Evolutionary conservation across 2,113 vertebrate species (phyloP).

Genomic region (Pygoscelis antarcticus): DNA sequence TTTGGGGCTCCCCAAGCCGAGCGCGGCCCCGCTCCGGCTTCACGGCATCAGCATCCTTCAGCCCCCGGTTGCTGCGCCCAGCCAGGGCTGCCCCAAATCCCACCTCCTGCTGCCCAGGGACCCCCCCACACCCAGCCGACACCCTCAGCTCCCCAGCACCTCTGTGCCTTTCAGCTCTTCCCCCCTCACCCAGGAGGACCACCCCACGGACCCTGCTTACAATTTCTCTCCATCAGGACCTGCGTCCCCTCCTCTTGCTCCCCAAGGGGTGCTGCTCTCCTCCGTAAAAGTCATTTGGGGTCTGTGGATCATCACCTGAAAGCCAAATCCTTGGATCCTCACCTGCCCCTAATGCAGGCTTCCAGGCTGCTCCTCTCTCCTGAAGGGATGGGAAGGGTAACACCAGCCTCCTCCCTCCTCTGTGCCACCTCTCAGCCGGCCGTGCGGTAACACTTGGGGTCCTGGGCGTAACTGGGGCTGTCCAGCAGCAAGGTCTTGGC

Average conservation of each 20-base stretch:
- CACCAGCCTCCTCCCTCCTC: not conserved
- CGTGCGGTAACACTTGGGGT: not conserved
- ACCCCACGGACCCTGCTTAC: accelerated
- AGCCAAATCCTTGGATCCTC: accelerated
- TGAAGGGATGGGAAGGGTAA: not conserved
- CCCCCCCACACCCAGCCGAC: not conserved
- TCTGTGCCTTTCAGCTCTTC: not conserved
- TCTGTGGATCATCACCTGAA: not conserved
- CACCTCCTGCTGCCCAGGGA: too few relatives aligned
- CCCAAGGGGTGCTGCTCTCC: not conserved
- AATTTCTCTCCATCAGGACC: not conserved
- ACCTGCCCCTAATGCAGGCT: not conserved
- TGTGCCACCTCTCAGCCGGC: not conserved
- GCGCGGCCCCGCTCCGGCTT: not conserved
- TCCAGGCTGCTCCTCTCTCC: not conserved
- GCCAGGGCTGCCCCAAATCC: not conserved
- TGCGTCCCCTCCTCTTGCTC: accelerated
- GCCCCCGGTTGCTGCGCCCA: not conserved
- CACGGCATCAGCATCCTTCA: not conserved
- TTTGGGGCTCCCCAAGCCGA: not conserved
- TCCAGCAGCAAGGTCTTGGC: not conserved
- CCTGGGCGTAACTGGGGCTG: not conserved
- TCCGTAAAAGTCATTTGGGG: accelerated
- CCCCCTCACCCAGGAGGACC: not conserved
- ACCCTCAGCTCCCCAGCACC: not conserved